Conservation (phyloP, 2,113 vertebrate genomes). For the Sinocyclocheilus maitianheensis region DNA sequence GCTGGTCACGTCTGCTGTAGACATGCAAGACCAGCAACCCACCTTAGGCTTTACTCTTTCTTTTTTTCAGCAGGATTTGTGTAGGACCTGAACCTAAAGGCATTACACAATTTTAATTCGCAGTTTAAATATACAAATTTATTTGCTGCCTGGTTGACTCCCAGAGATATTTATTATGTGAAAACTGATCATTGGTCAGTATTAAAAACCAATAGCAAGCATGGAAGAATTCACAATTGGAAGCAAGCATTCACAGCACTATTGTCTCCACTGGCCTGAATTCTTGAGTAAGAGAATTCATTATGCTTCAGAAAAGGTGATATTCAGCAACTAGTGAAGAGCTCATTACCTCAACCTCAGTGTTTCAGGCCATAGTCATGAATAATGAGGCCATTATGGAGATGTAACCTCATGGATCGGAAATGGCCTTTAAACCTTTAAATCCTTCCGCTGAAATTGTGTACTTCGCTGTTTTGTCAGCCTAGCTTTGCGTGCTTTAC, state of each 20-base stretch:
- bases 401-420: slow-evolving; percentile 66
- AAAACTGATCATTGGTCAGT: not conserved
- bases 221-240: not conserved
- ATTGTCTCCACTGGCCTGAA: slow-evolving; percentile 49
- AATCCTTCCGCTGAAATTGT: slow-evolving; percentile 60
- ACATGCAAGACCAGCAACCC: not conserved
- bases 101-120: not conserved
- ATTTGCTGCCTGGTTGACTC: not conserved
- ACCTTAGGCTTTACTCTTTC: not conserved
- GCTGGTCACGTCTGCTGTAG: not conserved
- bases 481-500: slow-evolving; percentile 36
- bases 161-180: not conserved
- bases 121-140: not conserved
- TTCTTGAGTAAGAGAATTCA: slow-evolving; percentile 63
- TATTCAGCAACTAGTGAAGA: slow-evolving; percentile 69
- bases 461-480: slow-evolving; percentile 54
- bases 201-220: not conserved
- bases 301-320: slow-evolving; percentile 64
- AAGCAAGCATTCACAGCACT: slow-evolving; percentile 41
- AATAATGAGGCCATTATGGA: slow-evolving; percentile 80
- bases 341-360: slow-evolving; percentile 72
- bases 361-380: slow-evolving; percentile 67
- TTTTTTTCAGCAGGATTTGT: not conserved
- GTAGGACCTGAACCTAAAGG: not conserved
- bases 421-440: slow-evolving; percentile 58